Percentiles rank a stretch among this genome's conserved stretches.
Evolutionary conservation across 2,797 vertebrate species (phyloP).

Genomic region (Pristis pectinata): DNA sequence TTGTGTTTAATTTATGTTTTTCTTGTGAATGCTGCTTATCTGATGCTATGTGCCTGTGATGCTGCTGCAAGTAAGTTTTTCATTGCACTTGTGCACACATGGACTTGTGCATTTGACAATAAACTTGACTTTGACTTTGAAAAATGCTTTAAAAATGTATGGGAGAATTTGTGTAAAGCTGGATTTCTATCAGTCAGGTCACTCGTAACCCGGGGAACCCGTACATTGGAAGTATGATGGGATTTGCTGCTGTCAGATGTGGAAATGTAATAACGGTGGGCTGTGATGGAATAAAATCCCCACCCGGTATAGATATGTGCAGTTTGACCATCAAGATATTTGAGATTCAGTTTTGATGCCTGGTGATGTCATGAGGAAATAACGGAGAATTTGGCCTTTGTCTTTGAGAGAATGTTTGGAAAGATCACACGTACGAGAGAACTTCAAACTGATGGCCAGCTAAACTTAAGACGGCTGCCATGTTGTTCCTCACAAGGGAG

Average conservation of each 20-base stretch:
- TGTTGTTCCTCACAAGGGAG: neutral
- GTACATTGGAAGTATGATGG: neutral
- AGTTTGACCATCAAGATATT: neutral
- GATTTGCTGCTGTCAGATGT: neutral
- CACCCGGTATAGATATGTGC: neutral
- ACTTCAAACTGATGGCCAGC: neutral
- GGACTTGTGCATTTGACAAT: too few species aligned
- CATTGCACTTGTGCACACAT: too few species aligned
- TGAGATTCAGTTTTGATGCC: too few species aligned
- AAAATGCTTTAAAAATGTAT: too few species aligned
- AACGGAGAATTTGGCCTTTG: neutral
- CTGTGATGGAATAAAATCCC: neutral
- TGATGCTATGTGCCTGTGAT: too few species aligned
- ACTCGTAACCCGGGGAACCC: neutral
- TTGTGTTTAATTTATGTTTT: too few species aligned
- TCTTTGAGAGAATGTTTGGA: neutral
- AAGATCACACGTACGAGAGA: neutral
- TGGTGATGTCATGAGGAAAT: neutral
- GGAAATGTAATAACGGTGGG: neutral
- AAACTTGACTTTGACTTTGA: too few species aligned
- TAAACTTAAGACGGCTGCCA: neutral
- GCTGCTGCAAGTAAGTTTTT: too few species aligned
- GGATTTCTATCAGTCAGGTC: too few species aligned
- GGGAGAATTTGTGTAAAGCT: too few species aligned
- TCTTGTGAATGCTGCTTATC: too few species aligned